Conservation (phyloP, 2,113 vertebrate species). For the Delphinapterus leucas region DNA sequence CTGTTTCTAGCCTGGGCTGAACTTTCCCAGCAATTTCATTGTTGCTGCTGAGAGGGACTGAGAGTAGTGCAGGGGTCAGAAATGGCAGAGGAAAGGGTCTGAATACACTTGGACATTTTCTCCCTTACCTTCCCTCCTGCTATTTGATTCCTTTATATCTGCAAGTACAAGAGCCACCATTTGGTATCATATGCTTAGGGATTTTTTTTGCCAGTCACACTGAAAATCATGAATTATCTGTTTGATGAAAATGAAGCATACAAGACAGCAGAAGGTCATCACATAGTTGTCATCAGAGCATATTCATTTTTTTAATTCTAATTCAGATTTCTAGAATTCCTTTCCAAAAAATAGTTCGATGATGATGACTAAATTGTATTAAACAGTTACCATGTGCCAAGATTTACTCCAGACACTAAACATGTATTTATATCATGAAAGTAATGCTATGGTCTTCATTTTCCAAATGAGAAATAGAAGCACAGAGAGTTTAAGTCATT, state of each 20-base stretch:
- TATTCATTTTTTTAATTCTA: not conserved
- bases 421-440: not conserved
- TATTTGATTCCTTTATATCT: slow-evolving; percentile 44
- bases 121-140: not conserved
- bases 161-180: not conserved
- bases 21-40: slow-evolving; percentile 18
- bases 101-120: slow-evolving; percentile 18
- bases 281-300: not conserved
- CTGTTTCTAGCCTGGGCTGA: not conserved
- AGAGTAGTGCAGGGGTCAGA: not conserved
- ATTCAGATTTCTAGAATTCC: not conserved
- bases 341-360: not conserved
- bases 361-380: not conserved
- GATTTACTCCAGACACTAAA: not conserved
- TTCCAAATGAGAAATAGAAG: slow-evolving; percentile 22
- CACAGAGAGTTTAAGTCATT: not conserved
- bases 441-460: not conserved
- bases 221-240: slow-evolving; percentile 14
- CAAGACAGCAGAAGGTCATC: not conserved
- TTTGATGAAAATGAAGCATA: slow-evolving; percentile 30
- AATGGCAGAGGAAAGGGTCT: not conserved
- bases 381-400: not conserved
- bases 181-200: not conserved
- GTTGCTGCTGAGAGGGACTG: not conserved
- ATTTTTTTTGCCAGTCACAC: slow-evolving; percentile 23